These are phyloP conservation scores for Tychaedon coryphoeus DNA, from an alignment of 2,113 vertebrate genomes.

Conservation along the genomic window DNA sequence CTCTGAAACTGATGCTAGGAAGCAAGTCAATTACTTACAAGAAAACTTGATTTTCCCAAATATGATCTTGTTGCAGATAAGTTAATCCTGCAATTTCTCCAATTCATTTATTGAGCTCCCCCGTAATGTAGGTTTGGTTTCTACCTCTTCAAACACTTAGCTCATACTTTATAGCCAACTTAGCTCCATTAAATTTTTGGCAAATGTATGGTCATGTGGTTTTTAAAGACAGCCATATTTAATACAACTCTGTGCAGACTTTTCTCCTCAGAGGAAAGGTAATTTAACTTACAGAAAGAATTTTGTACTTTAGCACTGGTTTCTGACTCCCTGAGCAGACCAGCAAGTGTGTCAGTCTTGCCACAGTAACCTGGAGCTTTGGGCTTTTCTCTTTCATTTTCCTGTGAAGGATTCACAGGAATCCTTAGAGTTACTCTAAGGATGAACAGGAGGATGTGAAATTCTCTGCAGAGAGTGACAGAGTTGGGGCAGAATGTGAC, in stretches of 20 bases:
- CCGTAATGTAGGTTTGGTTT: background rate
- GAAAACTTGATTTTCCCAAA: background rate
- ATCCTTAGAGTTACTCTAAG: background rate
- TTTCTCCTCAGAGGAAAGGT: background rate
- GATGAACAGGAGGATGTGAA: background rate
- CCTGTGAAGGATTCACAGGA: background rate
- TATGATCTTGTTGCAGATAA: background rate
- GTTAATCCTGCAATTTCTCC: background rate
- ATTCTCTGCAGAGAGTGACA: background rate
- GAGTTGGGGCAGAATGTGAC: background rate
- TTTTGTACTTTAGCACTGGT: background rate
- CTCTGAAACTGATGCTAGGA: background rate
- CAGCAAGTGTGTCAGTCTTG: background rate
- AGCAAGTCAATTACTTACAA: background rate
- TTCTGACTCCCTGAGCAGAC: background rate
- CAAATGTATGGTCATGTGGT: background rate
- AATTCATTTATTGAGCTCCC: background rate
- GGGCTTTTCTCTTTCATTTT: background rate
- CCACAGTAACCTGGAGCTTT: background rate
- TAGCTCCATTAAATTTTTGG: conserved; percentile 1
- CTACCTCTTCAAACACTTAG: background rate
- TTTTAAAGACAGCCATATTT: conserved; percentile 15
- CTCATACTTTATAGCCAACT: background rate
- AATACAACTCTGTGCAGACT: background rate
- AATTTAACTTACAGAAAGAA: background rate